phyloP scores from a whole-genome alignment of 2,113 vertebrate genomes.

The Microtus oregoni region DNA sequence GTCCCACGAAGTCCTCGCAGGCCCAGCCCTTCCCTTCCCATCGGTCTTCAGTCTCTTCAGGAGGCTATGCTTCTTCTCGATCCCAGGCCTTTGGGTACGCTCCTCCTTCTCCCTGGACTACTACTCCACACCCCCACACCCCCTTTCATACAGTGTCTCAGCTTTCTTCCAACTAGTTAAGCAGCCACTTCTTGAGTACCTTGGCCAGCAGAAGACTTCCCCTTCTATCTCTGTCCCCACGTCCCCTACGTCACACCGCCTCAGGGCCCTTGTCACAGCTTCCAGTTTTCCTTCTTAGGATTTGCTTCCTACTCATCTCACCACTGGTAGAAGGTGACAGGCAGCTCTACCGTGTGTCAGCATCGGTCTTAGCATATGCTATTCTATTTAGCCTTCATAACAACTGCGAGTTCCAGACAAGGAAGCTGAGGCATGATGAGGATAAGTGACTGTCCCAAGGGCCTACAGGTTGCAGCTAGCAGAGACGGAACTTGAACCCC shows the following conservation, averaged over 20 bases:
- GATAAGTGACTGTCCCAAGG: not conserved
- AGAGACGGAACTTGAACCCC: not conserved
- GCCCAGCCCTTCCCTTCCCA: not conserved
- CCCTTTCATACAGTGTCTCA: not conserved
- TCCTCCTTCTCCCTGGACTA: not conserved
- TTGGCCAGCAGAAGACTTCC: not conserved
- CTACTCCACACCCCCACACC: not conserved
- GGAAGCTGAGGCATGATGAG: not conserved
- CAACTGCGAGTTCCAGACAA: not conserved
- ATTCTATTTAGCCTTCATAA: not conserved
- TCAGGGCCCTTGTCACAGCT: not conserved
- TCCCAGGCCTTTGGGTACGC: not conserved
- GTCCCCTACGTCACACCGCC: not conserved
- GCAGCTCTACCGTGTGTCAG: not conserved
- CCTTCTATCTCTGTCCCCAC: not conserved
- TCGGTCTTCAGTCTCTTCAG: not conserved
- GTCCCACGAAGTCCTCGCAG: not conserved
- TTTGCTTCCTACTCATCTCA: not conserved
- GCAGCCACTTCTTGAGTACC: not conserved
- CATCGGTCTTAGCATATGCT: not conserved
- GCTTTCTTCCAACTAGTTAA: too few species aligned
- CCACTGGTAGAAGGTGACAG: not conserved
- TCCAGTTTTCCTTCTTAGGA: not conserved
- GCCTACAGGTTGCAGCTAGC: not conserved
- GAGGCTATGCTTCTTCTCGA: not conserved